phyloP scores from a whole-genome alignment of 2,888 invertebrate species.

The Papilio gigon region DNA sequence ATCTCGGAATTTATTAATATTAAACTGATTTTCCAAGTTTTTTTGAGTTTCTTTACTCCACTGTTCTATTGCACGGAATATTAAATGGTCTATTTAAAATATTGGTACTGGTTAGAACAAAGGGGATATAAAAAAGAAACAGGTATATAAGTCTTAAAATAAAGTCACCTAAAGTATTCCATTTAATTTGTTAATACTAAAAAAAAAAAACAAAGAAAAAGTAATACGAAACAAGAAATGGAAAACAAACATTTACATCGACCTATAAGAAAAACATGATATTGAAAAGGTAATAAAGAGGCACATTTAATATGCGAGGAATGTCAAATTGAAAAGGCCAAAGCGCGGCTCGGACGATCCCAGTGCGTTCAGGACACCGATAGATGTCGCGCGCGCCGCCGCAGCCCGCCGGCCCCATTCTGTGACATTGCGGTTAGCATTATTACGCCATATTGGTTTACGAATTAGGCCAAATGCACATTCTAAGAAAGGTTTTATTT shows the following conservation, averaged over 20 bases:
- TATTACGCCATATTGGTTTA: constrained; percentile 48
- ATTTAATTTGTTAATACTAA: neutral
- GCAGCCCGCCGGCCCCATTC: constrained; percentile 42
- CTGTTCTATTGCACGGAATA: no score
- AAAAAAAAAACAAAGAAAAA: neutral
- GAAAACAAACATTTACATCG: neutral
- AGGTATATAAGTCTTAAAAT: neutral
- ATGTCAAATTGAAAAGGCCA: constrained; percentile 35
- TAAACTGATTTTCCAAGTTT: no score
- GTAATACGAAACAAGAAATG: neutral
- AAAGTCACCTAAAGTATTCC: neutral
- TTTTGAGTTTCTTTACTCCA: no score
- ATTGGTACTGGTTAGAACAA: no score
- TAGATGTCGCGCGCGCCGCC: constrained; percentile 41
- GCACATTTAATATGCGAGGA: constrained; percentile 4
- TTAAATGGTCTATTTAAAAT: no score
- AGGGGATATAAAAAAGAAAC: no score
- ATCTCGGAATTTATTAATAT: no score
- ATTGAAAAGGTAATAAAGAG: constrained; percentile 3
- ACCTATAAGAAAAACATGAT: neutral
- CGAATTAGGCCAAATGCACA: constrained; percentile 46
- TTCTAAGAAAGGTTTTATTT: constrained; percentile 34
- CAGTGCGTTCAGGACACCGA: constrained; percentile 38
- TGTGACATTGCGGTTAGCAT: constrained; percentile 43
- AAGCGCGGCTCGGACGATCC: constrained; percentile 29